Percentiles rank a stretch among this genome's conserved stretches.
These are phyloP conservation scores for Zygogramma bicolorata DNA, from an alignment of 2,888 invertebrate species.

Conservation along the genomic window DNA sequence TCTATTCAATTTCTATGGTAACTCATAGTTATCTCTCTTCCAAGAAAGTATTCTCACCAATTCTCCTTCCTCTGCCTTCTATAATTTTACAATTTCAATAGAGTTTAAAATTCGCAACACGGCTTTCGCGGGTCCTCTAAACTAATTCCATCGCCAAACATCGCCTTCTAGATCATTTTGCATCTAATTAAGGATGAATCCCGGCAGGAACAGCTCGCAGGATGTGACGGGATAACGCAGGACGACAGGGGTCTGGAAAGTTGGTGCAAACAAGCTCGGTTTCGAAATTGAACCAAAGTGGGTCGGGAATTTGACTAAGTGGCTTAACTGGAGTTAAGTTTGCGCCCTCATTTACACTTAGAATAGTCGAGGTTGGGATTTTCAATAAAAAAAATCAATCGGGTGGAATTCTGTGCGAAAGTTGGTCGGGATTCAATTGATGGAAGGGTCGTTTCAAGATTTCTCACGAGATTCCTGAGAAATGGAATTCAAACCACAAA, in stretches of 20 bases:
- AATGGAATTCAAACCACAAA: no score
- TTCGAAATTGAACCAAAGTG: slow-evolving; percentile 44
- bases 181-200: slow-evolving; percentile 27
- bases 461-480: no score
- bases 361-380: slow-evolving; percentile 10
- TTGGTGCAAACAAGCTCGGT: slow-evolving; percentile 29
- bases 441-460: no score
- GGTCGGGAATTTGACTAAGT: slow-evolving; percentile 42
- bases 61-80: not conserved
- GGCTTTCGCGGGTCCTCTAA: slow-evolving; percentile 47
- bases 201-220: slow-evolving; percentile 4
- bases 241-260: slow-evolving; percentile 13
- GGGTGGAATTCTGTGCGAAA: not conserved
- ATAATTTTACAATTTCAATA: slow-evolving; percentile 6
- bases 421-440: no score
- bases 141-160: slow-evolving; percentile 42
- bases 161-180: slow-evolving; percentile 34
- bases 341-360: slow-evolving; percentile 48
- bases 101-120: slow-evolving; percentile 48
- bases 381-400: not conserved
- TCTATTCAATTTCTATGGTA: no score
- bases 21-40: no score
- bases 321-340: slow-evolving; percentile 49
- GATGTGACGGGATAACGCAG: slow-evolving; percentile 7
- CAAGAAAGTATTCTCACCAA: not conserved